Evolutionary conservation across 2,113 vertebrate species (phyloP).

Genomic region (Fulica atra): DNA sequence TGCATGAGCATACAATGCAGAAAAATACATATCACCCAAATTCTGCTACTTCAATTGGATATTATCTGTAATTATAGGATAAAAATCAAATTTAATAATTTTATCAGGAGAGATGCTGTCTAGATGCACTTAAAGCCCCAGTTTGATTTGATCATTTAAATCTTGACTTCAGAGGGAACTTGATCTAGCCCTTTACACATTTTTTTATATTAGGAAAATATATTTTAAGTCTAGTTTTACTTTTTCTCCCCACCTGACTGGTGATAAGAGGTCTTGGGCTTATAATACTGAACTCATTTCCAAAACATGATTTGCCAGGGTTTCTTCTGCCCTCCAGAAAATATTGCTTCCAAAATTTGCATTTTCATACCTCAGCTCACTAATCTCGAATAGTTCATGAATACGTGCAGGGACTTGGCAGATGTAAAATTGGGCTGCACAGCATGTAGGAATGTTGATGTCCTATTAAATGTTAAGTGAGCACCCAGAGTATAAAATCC

Average conservation of each 20-base stretch:
- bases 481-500: neutral
- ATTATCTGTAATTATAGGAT: neutral
- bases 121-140: fast-evolving
- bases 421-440: neutral
- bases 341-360: neutral
- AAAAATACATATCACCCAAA: neutral
- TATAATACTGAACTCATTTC: neutral
- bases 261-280: neutral
- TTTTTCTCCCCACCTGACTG: fast-evolving
- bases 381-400: neutral
- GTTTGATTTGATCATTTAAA: neutral
- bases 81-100: neutral
- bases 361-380: neutral
- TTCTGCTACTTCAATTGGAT: neutral
- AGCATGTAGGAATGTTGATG: neutral
- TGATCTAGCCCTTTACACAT: neutral
- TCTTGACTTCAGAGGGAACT: neutral
- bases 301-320: neutral
- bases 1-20: neutral
- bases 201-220: neutral
- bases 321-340: neutral
- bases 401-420: neutral
- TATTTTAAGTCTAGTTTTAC: neutral
- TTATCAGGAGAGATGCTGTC: neutral
- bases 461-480: neutral